Evolutionary conservation across 2,888 invertebrate species (phyloP), one percentile per base, ranked within the genome.

Genomic region (Baccha elongata): DNA sequence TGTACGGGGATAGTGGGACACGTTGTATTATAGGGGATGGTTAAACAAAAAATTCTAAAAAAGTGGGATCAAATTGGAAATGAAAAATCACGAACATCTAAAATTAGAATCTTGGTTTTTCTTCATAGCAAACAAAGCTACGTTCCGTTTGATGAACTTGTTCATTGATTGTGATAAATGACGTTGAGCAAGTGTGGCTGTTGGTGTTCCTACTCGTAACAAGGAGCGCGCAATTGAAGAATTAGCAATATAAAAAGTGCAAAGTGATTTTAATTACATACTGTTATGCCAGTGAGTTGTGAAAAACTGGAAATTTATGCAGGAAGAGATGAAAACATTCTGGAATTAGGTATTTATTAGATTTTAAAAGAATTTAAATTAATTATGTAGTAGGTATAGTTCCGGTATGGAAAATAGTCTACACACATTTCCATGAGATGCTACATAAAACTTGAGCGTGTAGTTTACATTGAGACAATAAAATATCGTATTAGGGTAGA

Each of bases 131-230:
- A 8, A 4, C 1, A 8, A 32, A 8, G 23, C 23, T 17, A 26
- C 42, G 23, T 76, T 52, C 60, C 71, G 71, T 58, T 55, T 68
- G 72, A 58, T 83, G 72, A 83, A 83, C 83, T 78, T 78, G 76
- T 78, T 68, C 68, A 78, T 78, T 83, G 83, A 73, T 83, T 78
- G 72, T 78, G 83, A 83, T 83, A 73, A 83, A 83, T 73, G 83
- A 83, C 64, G 64, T 53, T n/a, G 40, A 83, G 58, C 55, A 73
- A 78, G 78, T 78, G 72, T 55, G 44, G 64, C 53, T 64, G 72
- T 32, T 50, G 53, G 67, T 76, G 71, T 46, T 55, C 42, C n/a
- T 11, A 10, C 8, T 44, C 19, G 37, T 48, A n/a, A 10, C 29
- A 73, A 68, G 67, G 42, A 46, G 68, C 48, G 78, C 50, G 67